phyloP scores from a whole-genome alignment of 2,888 invertebrate species.

The Agonopterix subpropinquella region DNA sequence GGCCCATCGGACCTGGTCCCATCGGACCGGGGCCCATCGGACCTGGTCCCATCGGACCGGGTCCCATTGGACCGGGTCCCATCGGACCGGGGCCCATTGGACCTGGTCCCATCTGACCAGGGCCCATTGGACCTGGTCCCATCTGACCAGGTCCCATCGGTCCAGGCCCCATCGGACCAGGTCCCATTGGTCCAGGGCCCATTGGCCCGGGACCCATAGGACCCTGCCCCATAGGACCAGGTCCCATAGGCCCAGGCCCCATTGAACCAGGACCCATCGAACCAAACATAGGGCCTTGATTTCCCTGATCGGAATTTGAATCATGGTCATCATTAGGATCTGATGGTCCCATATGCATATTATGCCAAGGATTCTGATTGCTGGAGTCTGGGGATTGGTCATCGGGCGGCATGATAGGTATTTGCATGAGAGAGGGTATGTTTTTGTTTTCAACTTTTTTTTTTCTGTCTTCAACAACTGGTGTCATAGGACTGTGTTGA shows the following conservation, averaged over 20 bases:
- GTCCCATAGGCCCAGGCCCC: constrained; percentile 14
- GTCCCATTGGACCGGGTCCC: constrained; percentile 17
- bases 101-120: constrained; percentile 11
- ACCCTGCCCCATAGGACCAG: constrained; percentile 11
- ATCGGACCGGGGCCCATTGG: constrained; percentile 14
- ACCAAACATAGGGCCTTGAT: constrained; percentile 5
- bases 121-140: constrained; percentile 18
- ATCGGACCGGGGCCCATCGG: constrained; percentile 24
- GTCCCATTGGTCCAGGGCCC: constrained; percentile 22
- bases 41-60: constrained; percentile 21
- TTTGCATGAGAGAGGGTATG: constrained; percentile 58
- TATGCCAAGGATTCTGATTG: constrained; percentile 38
- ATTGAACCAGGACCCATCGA: constrained; percentile 16
- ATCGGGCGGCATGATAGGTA: constrained; percentile 45
- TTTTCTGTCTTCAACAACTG: constrained; percentile 45
- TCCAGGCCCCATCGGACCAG: constrained; percentile 16
- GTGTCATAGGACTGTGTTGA: constrained; percentile 44
- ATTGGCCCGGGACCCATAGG: constrained; percentile 17
- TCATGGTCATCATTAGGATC: constrained; percentile 34
- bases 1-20: constrained; percentile 25
- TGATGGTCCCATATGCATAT: constrained; percentile 14
- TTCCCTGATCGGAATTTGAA: constrained; percentile 18
- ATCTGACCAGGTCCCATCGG: constrained; percentile 24
- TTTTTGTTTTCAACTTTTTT: constrained; percentile 31
- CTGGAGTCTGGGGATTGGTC: constrained; percentile 34